Evolutionary conservation across 2,113 vertebrate species (phyloP).

Genomic region (Petrocephalus microphthalmus): DNA sequence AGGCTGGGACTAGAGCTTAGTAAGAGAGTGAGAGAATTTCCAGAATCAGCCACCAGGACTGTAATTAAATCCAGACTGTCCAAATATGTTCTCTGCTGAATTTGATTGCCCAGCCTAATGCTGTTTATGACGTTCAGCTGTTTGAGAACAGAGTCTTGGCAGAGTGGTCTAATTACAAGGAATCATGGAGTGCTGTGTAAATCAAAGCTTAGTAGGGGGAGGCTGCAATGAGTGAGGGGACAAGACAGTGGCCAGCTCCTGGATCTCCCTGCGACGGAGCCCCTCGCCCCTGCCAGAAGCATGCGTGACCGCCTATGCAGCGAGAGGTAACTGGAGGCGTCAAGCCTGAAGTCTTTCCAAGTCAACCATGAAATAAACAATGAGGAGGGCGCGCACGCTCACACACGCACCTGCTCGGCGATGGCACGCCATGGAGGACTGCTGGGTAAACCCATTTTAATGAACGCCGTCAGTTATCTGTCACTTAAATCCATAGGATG

Average conservation of each 20-base stretch:
- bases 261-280: not conserved
- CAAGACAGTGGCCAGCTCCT: not conserved
- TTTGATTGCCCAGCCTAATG: not conserved
- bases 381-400: not conserved
- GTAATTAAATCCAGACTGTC: slow-evolving; percentile 13
- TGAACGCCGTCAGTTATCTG: not conserved
- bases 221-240: not conserved
- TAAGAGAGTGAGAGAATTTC: not conserved
- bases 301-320: not conserved
- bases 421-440: not conserved
- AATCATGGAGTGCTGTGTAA: slow-evolving; percentile 6
- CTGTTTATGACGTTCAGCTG: not conserved
- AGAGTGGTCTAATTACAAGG: not conserved
- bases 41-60: not conserved
- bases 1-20: not conserved
- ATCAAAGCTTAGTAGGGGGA: not conserved
- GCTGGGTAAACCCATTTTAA: not conserved
- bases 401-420: not conserved
- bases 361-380: not conserved
- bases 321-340: not conserved
- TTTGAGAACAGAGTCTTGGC: not conserved
- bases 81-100: not conserved
- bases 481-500: not conserved
- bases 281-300: not conserved
- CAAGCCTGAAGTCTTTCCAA: not conserved